Base-by-base conservation (phyloP, 1,140 invertebrate genomes). In the Drosophila setifemur region DNA sequence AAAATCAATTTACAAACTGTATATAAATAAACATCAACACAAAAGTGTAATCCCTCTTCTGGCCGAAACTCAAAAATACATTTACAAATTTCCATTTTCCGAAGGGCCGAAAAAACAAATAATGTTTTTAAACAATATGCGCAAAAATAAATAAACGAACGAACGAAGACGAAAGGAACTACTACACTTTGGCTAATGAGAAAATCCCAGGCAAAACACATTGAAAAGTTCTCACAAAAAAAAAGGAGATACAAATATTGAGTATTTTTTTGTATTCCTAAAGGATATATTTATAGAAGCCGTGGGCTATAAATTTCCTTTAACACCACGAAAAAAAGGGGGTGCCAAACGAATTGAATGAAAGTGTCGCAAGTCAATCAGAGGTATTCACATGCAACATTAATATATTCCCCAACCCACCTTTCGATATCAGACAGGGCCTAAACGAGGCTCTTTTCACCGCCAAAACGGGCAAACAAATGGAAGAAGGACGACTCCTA, bases 301-400 rank as follows among this genome's bases (percentile, higher is more conserved):
- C 35, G n/a, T n/a, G n/a, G n/a, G n/a, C n/a, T n/a, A n/a, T n/a
- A 28, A 31, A 14, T 33, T 3, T 33, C 31, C n/a, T 33, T 23
- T 9, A 58, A 16, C 12, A 3, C 33, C n/a, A n/a, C n/a, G n/a
- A n/a, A n/a, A n/a, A n/a, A n/a, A n/a, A n/a, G n/a, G n/a, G n/a
- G n/a, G n/a, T n/a, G n/a, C n/a, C n/a, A 1, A 5, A 21, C 35
- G n/a, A 26, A 57, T 19, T 54, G 29, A 54, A 53, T 29, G 8
- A 37, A 26, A 66, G 16, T 23, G 42, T 54, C 21, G 37, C 39
- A 67, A 68, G 60, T 68, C 64, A 66, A 68, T 69, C 61, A 47
- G 49, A 0, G 37, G 43, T 63, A 55, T 42, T 44, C 29, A 54
- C 50, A 68, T 68, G 42, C 55, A 69, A 68, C 61, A 54, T 55